Evolutionary conservation across 1,140 invertebrate species (phyloP).

Genomic region (Trichomalopsis sarcophagae): DNA sequence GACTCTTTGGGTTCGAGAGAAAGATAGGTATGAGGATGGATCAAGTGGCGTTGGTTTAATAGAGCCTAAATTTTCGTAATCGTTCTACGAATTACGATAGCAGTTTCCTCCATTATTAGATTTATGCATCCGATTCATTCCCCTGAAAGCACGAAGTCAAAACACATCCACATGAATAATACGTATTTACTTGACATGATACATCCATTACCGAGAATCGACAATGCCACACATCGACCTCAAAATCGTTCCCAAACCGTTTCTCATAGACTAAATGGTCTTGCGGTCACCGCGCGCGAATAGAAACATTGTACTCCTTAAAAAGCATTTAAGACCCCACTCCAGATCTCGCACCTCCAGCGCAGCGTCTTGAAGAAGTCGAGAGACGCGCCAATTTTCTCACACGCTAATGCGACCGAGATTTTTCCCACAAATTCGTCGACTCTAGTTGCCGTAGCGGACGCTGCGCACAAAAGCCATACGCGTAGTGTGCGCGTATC

Average conservation of each 20-base stretch:
- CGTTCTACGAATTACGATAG: no score
- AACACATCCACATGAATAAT: no score
- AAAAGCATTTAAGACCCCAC: slow-evolving; percentile 10
- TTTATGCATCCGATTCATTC: no score
- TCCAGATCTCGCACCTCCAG: background rate
- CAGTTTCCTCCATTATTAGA: no score
- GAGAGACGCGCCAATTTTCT: slow-evolving; percentile 7
- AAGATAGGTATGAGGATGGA: background rate
- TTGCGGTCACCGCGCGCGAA: background rate
- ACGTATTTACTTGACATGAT: no score
- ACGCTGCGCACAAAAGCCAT: background rate
- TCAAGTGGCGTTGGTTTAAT: background rate
- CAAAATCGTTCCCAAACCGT: background rate
- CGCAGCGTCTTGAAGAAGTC: no score
- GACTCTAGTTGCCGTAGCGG: background rate
- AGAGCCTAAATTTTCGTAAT: no score
- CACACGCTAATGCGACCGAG: background rate
- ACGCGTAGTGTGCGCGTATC: background rate
- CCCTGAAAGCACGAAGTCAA: no score
- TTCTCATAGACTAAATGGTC: background rate
- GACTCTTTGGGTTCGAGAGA: background rate
- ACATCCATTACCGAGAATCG: background rate
- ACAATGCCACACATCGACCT: background rate
- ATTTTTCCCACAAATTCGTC: slow-evolving; percentile 41
- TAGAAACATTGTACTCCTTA: slow-evolving; percentile 16